Evolutionary conservation across 2,888 invertebrate genomes (phyloP), one percentile per base, ranked within the genome.

Genomic region (Eupeodes latifasciatus): DNA sequence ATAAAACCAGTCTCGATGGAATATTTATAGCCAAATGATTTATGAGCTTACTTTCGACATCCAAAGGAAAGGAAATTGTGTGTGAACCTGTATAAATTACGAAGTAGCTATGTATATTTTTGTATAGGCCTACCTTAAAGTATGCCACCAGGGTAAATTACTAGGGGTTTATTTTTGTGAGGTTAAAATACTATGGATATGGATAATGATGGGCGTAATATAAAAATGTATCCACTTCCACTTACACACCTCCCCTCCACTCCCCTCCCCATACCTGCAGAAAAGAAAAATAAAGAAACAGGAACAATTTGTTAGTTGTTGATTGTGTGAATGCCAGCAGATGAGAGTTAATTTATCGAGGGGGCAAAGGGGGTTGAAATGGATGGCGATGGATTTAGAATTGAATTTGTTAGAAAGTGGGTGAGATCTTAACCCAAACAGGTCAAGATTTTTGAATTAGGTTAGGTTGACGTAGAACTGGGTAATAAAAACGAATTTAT

Each of bases 11-110:
- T 72, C 59, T 72, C 72, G 72, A 72, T 72, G 19, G 36, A 55
- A 67, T 83, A 87, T 87, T 83, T 87, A 76, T 83, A 83, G 87
- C 76, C 72, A 75, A 87, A 76, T 87, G 76, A 87, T 83, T 83
- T 83, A 87, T 87, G 76, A 53, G 61, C 27, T 83, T 72, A 72
- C 59, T 64, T 76, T 67, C 76, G 55, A 59, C 67, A 53, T 69
- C 61, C 47, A 66, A 72, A 66, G 62, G 72, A 66, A 40, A 69
- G 67, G 74, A 82, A 78, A 82, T 76, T 82, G 69, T 86, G 67
- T 78, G 67, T 75, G 61, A 82, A 78, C 77, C 64, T 69, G 67
- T 69, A 55, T 84, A 84, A 84, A 84, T 84, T 66, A 69, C 62
- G 10, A 78, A 62, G 27, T 9, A 72, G 34, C 64, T 40, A 5